Percentiles rank a stretch among this genome's conserved stretches.
phyloP scores from a whole-genome alignment of 2,888 invertebrate genomes.

The Baccha elongata region DNA sequence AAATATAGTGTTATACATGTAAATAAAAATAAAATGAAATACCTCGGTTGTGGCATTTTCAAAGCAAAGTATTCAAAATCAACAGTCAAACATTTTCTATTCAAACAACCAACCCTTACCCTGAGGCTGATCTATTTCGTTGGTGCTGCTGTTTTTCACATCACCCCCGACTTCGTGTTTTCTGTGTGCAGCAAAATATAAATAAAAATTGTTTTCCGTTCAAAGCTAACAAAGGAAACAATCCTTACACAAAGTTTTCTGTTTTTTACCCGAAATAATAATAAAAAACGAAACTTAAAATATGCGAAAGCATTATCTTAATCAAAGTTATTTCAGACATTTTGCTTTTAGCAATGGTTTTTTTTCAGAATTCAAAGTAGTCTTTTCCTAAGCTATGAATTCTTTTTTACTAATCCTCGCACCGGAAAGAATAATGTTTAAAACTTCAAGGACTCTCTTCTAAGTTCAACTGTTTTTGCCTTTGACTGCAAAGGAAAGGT shows the following conservation, averaged over 20 bases:
- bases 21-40: constrained; percentile 25
- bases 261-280: constrained; percentile 15
- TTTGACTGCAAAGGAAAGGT: constrained; percentile 2
- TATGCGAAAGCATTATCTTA: constrained; percentile 67
- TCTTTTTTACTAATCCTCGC: background rate
- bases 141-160: constrained; percentile 42
- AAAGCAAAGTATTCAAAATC: constrained; percentile 45
- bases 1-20: background rate
- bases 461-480: background rate
- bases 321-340: constrained; percentile 64
- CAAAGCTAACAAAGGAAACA: constrained; percentile 49
- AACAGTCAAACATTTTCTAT: constrained; percentile 50
- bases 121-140: constrained; percentile 57
- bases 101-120: constrained; percentile 57
- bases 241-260: constrained; percentile 31
- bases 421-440: background rate
- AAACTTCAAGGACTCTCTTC: background rate
- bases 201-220: constrained; percentile 65
- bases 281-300: constrained; percentile 49
- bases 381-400: background rate
- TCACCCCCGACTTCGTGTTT: background rate
- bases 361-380: constrained; percentile 22
- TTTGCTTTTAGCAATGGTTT: constrained; percentile 12
- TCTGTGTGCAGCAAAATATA: constrained; percentile 15
- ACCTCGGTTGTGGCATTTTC: constrained; percentile 20